A percentile compares a stretch with the other conserved stretches of the same genome.
phyloP scores from a whole-genome alignment of 2,113 vertebrate species.

The Podarcis muralis region DNA sequence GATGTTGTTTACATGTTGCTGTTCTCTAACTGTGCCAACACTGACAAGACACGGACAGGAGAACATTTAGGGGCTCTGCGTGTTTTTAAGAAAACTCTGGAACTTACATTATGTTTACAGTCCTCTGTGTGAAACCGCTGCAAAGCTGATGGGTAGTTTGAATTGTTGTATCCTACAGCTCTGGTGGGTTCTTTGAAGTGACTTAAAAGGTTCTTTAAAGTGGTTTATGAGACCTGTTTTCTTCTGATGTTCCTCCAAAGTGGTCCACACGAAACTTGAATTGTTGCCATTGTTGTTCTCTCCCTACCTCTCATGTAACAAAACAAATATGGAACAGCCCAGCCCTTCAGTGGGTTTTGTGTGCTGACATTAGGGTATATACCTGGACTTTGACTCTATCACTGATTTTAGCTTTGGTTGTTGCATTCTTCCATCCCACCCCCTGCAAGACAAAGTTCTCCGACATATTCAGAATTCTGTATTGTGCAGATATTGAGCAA shows the following conservation, averaged over 20 bases:
- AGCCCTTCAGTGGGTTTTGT: constrained; percentile 24
- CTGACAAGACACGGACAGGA: constrained; percentile 20
- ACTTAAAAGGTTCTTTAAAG: background rate
- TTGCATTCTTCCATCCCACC: constrained; percentile 27
- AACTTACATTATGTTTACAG: background rate
- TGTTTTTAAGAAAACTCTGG: background rate
- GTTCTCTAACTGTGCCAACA: background rate
- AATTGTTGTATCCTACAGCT: background rate
- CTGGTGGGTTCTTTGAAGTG: constrained; percentile 4
- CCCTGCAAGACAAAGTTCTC: constrained; percentile 31
- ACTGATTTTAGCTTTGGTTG: background rate
- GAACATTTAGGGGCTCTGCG: background rate
- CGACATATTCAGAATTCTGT: constrained; percentile 19
- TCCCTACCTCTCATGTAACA: constrained; percentile 30
- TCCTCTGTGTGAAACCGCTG: constrained; percentile 13
- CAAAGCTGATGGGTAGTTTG: constrained; percentile 5
- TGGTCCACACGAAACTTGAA: constrained; percentile 28
- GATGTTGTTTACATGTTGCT: background rate
- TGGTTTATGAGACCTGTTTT: background rate
- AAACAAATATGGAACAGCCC: background rate
- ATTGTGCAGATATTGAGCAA: constrained; percentile 30
- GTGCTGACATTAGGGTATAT: constrained; percentile 21
- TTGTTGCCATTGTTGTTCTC: constrained; percentile 14
- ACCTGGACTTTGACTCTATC: background rate
- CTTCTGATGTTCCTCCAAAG: constrained; percentile 28